Evolutionary conservation across 2,797 vertebrate genomes (phyloP).

Genomic region (Dromococcyx pavoninus): DNA sequence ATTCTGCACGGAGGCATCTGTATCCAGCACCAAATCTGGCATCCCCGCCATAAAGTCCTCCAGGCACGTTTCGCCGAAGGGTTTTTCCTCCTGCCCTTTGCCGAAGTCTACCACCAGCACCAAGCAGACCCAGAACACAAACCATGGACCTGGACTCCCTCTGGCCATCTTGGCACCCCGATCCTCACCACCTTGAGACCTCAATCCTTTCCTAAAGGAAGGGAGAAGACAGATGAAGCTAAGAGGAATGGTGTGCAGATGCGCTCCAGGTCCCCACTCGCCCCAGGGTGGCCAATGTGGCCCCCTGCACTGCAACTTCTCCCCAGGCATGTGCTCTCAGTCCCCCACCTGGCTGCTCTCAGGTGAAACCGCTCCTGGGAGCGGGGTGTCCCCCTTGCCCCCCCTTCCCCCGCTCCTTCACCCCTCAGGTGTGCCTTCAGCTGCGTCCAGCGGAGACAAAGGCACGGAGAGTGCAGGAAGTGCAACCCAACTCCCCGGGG

Average conservation of each 20-base stretch:
- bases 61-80: conserved; percentile 75
- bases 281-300: fast-evolving
- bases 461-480: conserved; percentile 83
- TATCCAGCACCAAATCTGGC: conserved; percentile 85
- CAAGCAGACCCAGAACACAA: neutral
- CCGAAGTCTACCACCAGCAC: neutral
- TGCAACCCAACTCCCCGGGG: conserved; percentile 75
- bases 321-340: neutral
- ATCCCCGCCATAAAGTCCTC: conserved; percentile 76
- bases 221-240: neutral
- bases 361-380: conserved; percentile 57
- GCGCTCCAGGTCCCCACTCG: fast-evolving
- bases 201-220: neutral
- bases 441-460: conserved; percentile 73
- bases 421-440: conserved; percentile 62
- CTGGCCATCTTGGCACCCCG: neutral
- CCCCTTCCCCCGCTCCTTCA: neutral
- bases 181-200: neutral
- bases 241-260: neutral
- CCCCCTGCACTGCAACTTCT: neutral
- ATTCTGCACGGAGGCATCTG: conserved; percentile 85
- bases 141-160: neutral
- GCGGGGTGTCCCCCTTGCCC: neutral
- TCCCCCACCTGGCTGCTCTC: conserved; percentile 25
- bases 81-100: neutral